Percentiles rank a stretch among this genome's conserved stretches.
These are phyloP conservation scores for Coptodon bakossiorum DNA, from an alignment of 2,113 vertebrate species.

Conservation along the genomic window DNA sequence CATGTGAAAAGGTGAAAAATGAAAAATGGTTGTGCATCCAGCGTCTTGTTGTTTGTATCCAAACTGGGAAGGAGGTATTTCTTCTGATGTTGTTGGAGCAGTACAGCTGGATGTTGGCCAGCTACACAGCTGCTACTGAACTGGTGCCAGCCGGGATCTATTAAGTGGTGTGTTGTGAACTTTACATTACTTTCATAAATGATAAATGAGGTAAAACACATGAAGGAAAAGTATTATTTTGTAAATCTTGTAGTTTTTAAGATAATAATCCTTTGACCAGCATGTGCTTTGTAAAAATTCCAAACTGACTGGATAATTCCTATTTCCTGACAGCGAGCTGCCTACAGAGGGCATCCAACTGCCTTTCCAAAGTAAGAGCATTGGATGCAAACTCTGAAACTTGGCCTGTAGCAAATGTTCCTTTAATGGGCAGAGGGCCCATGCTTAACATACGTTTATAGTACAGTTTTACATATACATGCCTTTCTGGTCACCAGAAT, in stretches of 20 bases:
- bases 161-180: not conserved
- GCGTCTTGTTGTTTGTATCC: not conserved
- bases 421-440: not conserved
- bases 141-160: not conserved
- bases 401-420: not conserved
- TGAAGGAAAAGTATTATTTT: not conserved
- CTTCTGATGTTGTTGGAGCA: not conserved
- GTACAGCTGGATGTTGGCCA: conserved; percentile 1
- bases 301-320: not conserved
- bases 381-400: not conserved
- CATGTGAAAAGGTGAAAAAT: not conserved
- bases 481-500: not conserved
- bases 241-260: not conserved
- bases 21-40: not conserved
- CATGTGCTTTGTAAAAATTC: not conserved
- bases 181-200: not conserved
- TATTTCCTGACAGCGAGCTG: not conserved
- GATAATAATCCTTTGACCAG: not conserved
- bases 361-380: not conserved
- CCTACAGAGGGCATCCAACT: conserved; percentile 9
- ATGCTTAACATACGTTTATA: not conserved
- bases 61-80: not conserved
- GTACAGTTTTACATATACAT: accelerated
- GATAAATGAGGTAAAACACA: not conserved
- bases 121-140: not conserved